These are phyloP conservation scores for Iphiclides podalirius DNA, from an alignment of 2,888 invertebrate species.

Conservation along the genomic window DNA sequence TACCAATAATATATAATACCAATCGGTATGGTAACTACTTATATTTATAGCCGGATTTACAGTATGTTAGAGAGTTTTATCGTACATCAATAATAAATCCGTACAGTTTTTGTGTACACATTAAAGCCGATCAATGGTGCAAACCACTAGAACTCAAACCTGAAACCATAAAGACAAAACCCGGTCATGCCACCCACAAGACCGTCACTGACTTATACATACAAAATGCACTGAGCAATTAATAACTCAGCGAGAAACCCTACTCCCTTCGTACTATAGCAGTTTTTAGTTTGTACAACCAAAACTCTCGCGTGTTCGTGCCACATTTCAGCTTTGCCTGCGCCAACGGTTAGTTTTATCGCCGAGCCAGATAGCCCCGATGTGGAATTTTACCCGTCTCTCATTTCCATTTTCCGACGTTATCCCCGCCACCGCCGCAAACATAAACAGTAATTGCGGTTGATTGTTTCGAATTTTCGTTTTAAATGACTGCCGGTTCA, in stretches of 20 bases:
- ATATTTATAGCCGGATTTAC: too few relatives aligned
- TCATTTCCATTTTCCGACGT: slow-evolving; percentile 25
- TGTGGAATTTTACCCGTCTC: slow-evolving; percentile 46
- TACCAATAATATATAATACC: too few relatives aligned
- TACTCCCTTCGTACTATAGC: not conserved
- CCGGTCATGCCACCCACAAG: too few relatives aligned
- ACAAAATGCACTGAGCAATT: not conserved
- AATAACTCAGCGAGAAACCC: not conserved
- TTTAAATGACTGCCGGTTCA: not conserved
- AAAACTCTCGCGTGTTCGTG: slow-evolving; percentile 46
- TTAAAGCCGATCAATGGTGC: too few relatives aligned
- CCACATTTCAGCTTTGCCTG: slow-evolving; percentile 41
- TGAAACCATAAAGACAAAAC: too few relatives aligned
- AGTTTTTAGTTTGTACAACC: slow-evolving; percentile 7
- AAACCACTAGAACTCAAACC: too few relatives aligned
- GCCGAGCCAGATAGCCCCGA: slow-evolving; percentile 48
- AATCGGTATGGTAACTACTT: too few relatives aligned
- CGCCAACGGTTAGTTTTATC: slow-evolving; percentile 63
- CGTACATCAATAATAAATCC: too few relatives aligned
- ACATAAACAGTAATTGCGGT: slow-evolving; percentile 12
- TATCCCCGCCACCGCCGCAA: slow-evolving; percentile 10
- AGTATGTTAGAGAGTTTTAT: too few relatives aligned
- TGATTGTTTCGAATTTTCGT: slow-evolving; percentile 15
- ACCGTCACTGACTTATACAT: too few relatives aligned
- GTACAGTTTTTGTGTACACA: too few relatives aligned